These are phyloP conservation scores for Apis dorsata DNA, from an alignment of 1,140 invertebrate species.

Conservation along the genomic window DNA sequence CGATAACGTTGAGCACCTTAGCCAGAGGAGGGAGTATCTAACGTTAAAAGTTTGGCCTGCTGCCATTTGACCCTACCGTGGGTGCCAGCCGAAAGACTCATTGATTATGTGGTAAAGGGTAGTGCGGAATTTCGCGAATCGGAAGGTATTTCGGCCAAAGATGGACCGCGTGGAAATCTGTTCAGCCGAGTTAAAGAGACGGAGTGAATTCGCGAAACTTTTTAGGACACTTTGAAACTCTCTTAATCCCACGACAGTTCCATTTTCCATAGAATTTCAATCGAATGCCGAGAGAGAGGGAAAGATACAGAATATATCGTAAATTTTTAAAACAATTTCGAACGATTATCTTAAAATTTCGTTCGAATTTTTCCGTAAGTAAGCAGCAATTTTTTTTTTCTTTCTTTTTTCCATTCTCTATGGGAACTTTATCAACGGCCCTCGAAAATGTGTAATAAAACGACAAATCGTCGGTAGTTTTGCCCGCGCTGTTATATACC, in stretches of 20 bases:
- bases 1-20: conserved; percentile 49
- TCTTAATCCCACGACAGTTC: no score
- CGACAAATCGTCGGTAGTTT: neutral
- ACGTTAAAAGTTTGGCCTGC: conserved; percentile 56
- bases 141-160: neutral
- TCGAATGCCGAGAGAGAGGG: neutral
- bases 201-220: neutral
- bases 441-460: neutral
- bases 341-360: neutral
- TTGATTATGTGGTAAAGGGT: conserved; percentile 61
- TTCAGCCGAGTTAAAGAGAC: no score
- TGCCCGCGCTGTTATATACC: neutral
- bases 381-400: neutral
- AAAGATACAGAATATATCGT: neutral
- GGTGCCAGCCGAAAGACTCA: conserved; percentile 24
- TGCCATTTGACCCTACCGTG: conserved; percentile 48
- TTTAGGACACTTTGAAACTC: neutral
- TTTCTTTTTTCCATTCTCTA: conserved; percentile 1
- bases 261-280: neutral
- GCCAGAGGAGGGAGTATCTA: conserved; percentile 9
- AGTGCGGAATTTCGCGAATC: conserved; percentile 56
- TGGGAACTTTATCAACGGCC: conserved; percentile 10
- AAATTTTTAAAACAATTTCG: neutral
- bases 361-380: neutral
- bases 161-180: neutral